phyloP scores from a whole-genome alignment of 2,113 vertebrate genomes.

The Antennarius striatus region DNA sequence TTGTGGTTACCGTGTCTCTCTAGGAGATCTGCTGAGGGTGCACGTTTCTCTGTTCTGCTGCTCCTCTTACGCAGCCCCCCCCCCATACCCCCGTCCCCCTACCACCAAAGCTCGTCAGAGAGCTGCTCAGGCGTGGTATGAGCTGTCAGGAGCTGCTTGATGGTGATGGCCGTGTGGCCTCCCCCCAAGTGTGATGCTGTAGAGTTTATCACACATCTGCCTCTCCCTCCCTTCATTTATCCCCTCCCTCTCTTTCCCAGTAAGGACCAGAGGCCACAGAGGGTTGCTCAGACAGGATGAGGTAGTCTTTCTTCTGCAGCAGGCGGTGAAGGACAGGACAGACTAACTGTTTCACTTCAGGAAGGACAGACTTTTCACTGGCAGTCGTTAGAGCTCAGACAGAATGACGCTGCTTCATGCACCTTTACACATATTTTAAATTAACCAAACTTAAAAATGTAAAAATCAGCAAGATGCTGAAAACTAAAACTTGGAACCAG shows the following conservation, averaged over 20 bases:
- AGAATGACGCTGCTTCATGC: conserved; percentile 1
- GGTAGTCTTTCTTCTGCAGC: conserved; percentile 58
- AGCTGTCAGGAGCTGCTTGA: conserved; percentile 82
- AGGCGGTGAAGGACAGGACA: conserved; percentile 63
- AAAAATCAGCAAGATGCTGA: background rate
- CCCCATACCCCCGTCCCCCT: background rate
- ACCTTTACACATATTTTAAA: background rate
- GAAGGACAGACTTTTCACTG: conserved; percentile 29
- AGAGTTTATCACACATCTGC: conserved; percentile 68
- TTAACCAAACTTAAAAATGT: background rate
- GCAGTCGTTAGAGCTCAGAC: background rate
- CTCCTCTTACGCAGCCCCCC: conserved; percentile 28
- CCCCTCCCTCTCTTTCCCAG: conserved; percentile 36
- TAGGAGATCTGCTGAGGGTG: conserved; percentile 76
- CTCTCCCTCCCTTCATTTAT: conserved; percentile 15
- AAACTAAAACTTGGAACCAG: background rate
- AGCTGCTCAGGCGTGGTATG: conserved; percentile 81
- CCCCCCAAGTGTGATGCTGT: conserved; percentile 61
- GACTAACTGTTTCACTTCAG: conserved; percentile 54
- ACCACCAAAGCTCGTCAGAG: conserved; percentile 68
- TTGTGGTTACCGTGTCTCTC: conserved; percentile 70
- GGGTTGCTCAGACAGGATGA: conserved; percentile 67
- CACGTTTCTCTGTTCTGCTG: conserved; percentile 60
- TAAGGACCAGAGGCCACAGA: conserved; percentile 59
- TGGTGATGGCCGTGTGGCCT: conserved; percentile 69